Conservation (phyloP, 1,140 invertebrate genomes). For the Drosophila subpulchrella region DNA sequence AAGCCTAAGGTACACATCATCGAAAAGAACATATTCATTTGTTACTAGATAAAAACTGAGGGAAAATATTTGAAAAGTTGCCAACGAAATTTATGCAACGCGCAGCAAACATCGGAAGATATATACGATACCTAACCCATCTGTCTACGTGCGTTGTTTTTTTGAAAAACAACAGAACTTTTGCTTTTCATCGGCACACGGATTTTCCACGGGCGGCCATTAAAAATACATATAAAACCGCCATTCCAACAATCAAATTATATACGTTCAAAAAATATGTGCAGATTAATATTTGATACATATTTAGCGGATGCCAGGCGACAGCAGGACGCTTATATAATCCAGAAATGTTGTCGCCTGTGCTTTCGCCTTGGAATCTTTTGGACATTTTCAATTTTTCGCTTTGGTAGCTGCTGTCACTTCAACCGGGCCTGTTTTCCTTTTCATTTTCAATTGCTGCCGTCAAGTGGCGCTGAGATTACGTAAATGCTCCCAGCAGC, state of each 20-base stretch:
- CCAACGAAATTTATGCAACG: constrained; percentile 77
- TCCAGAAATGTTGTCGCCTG: constrained; percentile 29
- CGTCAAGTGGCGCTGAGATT: constrained; percentile 66
- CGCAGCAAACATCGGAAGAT: constrained; percentile 42
- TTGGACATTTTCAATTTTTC: constrained; percentile 49
- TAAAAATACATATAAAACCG: constrained; percentile 35
- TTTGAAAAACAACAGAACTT: constrained; percentile 24
- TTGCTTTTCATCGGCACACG: constrained; percentile 52
- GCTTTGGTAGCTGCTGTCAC: constrained; percentile 22
- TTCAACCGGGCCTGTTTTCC: constrained; percentile 19
- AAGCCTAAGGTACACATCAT: constrained; percentile 42
- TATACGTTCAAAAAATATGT: constrained; percentile 22
- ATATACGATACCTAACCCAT: constrained; percentile 37
- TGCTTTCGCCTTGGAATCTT: constrained; percentile 9
- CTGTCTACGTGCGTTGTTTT: constrained; percentile 42
- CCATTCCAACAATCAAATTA: constrained; percentile 42
- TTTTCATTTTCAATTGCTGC: constrained; percentile 63
- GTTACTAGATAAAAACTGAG: constrained; percentile 61
- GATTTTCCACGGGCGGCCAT: constrained; percentile 48
- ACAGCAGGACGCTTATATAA: constrained; percentile 35
- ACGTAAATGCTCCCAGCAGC: constrained; percentile 66
- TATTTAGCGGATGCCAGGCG: constrained; percentile 24
- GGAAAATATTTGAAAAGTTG: constrained; percentile 74
- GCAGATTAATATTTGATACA: constrained; percentile 36
- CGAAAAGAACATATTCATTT: constrained; percentile 68